These are phyloP conservation scores for Tachina lurida DNA, from an alignment of 2,888 invertebrate species.

Conservation along the genomic window DNA sequence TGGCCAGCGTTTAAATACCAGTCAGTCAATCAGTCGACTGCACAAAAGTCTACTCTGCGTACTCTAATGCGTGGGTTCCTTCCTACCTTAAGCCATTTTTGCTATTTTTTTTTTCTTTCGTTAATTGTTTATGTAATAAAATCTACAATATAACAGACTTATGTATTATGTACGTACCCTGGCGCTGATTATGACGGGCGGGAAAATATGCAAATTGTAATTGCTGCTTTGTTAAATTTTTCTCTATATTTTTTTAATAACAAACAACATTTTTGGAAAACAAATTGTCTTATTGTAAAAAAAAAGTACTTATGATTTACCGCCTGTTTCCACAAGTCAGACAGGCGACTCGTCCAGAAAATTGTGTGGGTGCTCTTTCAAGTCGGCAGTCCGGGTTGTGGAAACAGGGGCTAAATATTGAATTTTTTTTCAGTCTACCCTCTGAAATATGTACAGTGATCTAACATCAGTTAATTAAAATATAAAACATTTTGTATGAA, in stretches of 20 bases:
- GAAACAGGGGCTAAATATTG: neutral
- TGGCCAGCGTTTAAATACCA: slow-evolving; percentile 50
- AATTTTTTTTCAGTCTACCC: slow-evolving; percentile 13
- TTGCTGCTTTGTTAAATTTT: slow-evolving; percentile 30
- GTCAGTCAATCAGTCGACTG: neutral
- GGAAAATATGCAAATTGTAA: slow-evolving; percentile 64
- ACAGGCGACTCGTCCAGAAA: too few relatives aligned
- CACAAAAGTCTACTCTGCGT: slow-evolving; percentile 16
- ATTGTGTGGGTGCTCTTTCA: too few relatives aligned
- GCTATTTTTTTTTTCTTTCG: neutral
- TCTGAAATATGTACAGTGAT: slow-evolving; percentile 22
- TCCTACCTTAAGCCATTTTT: slow-evolving; percentile 22
- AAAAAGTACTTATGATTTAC: neutral
- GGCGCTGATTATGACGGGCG: slow-evolving; percentile 14
- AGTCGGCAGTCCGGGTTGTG: too few relatives aligned
- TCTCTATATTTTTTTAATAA: neutral
- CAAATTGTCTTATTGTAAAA: slow-evolving; percentile 38
- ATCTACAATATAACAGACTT: slow-evolving; percentile 41
- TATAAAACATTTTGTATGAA: neutral
- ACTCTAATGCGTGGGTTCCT: slow-evolving; percentile 49
- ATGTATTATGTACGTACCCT: neutral
- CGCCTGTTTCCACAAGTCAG: too few relatives aligned
- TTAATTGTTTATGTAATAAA: slow-evolving; percentile 54
- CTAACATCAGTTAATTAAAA: slow-evolving; percentile 24
- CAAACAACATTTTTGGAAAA: slow-evolving; percentile 27